phyloP scores from a whole-genome alignment of 2,113 vertebrate species.

The Saimiri boliviensis region DNA sequence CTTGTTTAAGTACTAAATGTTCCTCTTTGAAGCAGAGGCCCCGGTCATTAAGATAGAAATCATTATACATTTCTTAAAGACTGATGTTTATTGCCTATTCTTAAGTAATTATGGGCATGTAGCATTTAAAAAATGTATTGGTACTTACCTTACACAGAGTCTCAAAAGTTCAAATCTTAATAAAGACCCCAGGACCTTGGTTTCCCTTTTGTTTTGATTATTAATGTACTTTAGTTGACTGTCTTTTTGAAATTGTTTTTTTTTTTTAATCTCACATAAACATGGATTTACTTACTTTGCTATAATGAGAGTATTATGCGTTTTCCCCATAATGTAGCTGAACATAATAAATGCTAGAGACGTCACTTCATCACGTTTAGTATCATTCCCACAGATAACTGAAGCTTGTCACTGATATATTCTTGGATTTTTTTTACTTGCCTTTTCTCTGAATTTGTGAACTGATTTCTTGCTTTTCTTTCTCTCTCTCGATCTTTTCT shows the following conservation, averaged over 20 bases:
- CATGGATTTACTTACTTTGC: neutral
- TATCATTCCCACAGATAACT: slow-evolving; percentile 31
- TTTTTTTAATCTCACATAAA: slow-evolving; percentile 31
- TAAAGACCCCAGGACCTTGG: neutral
- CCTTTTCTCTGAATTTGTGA: slow-evolving; percentile 68
- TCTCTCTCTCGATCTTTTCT: slow-evolving; percentile 78
- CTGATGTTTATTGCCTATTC: neutral
- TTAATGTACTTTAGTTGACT: neutral
- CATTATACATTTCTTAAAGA: neutral
- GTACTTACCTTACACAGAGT: neutral
- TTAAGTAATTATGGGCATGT: neutral
- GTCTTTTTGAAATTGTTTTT: slow-evolving; percentile 44
- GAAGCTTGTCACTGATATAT: slow-evolving; percentile 36
- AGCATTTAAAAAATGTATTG: neutral
- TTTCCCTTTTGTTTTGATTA: neutral
- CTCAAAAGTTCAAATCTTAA: slow-evolving; percentile 7
- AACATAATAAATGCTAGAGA: slow-evolving; percentile 22
- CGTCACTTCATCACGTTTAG: neutral
- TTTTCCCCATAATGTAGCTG: slow-evolving; percentile 4
- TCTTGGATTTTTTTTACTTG: slow-evolving; percentile 54
- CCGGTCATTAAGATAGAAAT: neutral
- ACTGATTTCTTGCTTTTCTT: slow-evolving; percentile 83
- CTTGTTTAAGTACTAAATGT: slow-evolving; percentile 23
- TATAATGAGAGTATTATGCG: slow-evolving; percentile 17
- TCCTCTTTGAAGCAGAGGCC: slow-evolving; percentile 8